These are phyloP conservation scores for Eucidaris tribuloides DNA, from an alignment of 35 echinoderm and acorn worm genomes.

Conservation along the genomic window DNA sequence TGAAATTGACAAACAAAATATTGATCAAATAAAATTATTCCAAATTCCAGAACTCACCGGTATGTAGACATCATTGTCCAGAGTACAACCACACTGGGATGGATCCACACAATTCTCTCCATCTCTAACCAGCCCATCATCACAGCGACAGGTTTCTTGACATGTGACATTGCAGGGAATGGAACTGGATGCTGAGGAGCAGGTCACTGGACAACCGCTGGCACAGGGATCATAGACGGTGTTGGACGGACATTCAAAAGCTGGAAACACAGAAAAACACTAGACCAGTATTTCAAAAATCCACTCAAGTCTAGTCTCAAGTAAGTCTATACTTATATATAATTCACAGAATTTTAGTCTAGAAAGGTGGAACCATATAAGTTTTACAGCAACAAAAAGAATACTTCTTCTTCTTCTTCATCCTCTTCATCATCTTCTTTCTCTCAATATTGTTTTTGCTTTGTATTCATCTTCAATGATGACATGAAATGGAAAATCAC, in stretches of 20 bases:
- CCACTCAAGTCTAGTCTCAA: no score
- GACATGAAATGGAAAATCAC: no score
- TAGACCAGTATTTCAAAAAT: no score
- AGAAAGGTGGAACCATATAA: no score
- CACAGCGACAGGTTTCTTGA: constrained; percentile 69
- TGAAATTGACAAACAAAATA: constrained; percentile 51
- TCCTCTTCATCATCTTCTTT: no score
- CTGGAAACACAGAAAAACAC: constrained; percentile 33
- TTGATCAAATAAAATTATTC: constrained; percentile 9
- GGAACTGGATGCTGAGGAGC: background rate
- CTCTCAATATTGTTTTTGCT: no score
- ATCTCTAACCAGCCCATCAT: constrained; percentile 48
- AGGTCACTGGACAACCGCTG: constrained; percentile 60
- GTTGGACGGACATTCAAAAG: constrained; percentile 58
- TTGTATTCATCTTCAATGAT: no score
- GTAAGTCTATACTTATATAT: no score
- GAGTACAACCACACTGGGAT: constrained; percentile 9
- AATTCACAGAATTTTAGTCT: no score
- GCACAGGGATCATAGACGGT: constrained; percentile 59
- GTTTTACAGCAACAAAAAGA: no score
- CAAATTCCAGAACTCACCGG: constrained; percentile 28
- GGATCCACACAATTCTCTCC: constrained; percentile 61
- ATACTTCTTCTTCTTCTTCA: no score
- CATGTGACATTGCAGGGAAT: constrained; percentile 15
- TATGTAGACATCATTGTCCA: constrained; percentile 31